Base-by-base conservation (phyloP, 2,113 vertebrate species). In the Cichladusa arquata region DNA sequence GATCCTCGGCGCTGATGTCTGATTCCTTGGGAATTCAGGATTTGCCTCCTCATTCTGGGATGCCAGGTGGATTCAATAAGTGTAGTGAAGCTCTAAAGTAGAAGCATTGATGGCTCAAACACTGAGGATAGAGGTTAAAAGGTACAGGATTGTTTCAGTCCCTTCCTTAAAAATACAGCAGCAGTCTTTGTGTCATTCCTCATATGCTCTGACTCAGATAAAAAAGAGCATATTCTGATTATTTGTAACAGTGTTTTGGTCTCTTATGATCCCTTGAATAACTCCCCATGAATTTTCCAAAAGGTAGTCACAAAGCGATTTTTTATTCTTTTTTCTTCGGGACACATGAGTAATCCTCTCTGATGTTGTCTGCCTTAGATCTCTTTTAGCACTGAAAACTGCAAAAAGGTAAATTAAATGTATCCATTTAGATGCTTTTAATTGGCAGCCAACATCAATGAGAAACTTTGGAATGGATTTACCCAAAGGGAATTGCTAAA, bases 291-390 rank as follows among this genome's bases (percentile, higher is more conserved):
- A 93, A 88, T 96, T 88, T 94, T 88, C 72, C 78, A 71, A 74
- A 81, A 90, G 76, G 53, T 78, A 90, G 48, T 90, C 64, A 90
- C 64, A 70, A 77, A 61, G 56, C 29, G 12, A 45, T 11, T 79
- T 69, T 91, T 73, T 53, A 85, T 80, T 93, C 51, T 62, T 66
- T 73, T 91, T 94, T 64, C 86, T 97, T 92, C 22, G 1, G 73
- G 90, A 78, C 54, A 74, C 72, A 64, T 88, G 92, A 96, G 47
- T 90, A 93, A 93, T 81, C 60, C 74, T 71, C 91, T 89, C 72
- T 90, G 79, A 95, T 82, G 93, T 15, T 81, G 44, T 82, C 66
- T 91, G 74, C 53, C 71, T 96, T 50, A 94, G 85, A 92, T 73
- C 38, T 88, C 62, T 47, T 69, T 36, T 18, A 71, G 67, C 40